Percentiles rank a stretch among this genome's conserved stretches.
These are phyloP conservation scores for Sepioteuthis lessoniana DNA, from an alignment of 2,888 invertebrate species.

Conservation along the genomic window DNA sequence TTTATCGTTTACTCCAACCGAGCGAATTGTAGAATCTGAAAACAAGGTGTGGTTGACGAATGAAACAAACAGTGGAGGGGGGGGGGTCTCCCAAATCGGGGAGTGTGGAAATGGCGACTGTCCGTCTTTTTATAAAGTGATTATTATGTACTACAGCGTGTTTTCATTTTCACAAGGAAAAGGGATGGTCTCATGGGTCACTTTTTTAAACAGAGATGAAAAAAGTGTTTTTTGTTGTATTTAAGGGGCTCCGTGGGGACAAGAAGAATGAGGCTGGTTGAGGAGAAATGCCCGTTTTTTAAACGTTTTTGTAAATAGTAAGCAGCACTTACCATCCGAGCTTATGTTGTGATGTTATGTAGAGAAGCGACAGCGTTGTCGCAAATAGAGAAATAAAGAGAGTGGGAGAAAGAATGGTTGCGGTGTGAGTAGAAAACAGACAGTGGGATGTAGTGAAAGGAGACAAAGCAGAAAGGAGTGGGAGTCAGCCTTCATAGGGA, in stretches of 20 bases:
- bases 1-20: not conserved
- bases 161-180: not conserved
- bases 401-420: not conserved
- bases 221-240: not conserved
- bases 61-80: not conserved
- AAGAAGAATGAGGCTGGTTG: not conserved
- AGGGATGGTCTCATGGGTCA: not conserved
- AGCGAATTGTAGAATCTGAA: not conserved
- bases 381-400: not conserved
- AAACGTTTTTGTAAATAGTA: slow-evolving; percentile 9
- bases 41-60: not conserved
- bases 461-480: not conserved
- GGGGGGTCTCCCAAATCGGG: not conserved
- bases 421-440: not conserved
- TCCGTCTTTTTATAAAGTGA: not conserved
- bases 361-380: slow-evolving; percentile 14
- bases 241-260: not conserved
- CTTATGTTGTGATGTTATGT: slow-evolving; percentile 33
- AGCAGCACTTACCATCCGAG: slow-evolving; percentile 23
- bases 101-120: not conserved
- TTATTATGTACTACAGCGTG: not conserved
- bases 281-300: slow-evolving; percentile 25
- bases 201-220: not conserved
- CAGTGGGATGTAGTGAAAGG: not conserved
- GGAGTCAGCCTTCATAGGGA: not conserved